Percentiles rank a stretch among this genome's conserved stretches.
These are phyloP conservation scores for Venustaconcha ellipsiformis DNA, from an alignment of 1,140 invertebrate species.

Conservation along the genomic window DNA sequence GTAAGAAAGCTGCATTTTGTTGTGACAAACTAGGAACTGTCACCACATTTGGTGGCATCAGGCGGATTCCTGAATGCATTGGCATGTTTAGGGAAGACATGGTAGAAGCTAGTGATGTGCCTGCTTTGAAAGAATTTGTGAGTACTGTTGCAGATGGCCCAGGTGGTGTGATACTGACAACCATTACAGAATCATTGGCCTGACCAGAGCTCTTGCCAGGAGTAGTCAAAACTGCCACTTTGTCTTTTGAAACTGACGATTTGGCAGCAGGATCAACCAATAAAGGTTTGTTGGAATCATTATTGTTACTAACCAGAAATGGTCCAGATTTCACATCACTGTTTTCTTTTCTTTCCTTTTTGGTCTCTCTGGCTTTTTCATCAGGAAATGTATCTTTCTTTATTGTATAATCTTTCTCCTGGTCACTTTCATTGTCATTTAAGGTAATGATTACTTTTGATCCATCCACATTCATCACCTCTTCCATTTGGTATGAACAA, in stretches of 20 bases:
- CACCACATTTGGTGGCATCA: slow-evolving; percentile 3
- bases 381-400: no score
- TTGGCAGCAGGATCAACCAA: no score
- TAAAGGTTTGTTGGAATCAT: no score
- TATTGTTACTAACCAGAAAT: no score
- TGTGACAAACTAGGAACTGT: not conserved
- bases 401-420: no score
- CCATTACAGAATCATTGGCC: not conserved
- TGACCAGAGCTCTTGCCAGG: not conserved
- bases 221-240: no score
- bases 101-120: not conserved
- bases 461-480: not conserved
- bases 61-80: not conserved
- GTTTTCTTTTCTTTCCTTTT: no score
- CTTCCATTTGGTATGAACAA: not conserved
- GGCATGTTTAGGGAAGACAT: not conserved
- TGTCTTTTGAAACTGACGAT: no score
- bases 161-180: not conserved
- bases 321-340: no score
- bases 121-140: not conserved
- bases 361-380: no score
- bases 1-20: not conserved
- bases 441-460: no score
- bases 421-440: no score
- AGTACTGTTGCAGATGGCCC: not conserved